A percentile compares a stretch with the other conserved stretches of the same genome.
phyloP scores from a whole-genome alignment of 2,797 vertebrate genomes.

The Lithobates pipiens region DNA sequence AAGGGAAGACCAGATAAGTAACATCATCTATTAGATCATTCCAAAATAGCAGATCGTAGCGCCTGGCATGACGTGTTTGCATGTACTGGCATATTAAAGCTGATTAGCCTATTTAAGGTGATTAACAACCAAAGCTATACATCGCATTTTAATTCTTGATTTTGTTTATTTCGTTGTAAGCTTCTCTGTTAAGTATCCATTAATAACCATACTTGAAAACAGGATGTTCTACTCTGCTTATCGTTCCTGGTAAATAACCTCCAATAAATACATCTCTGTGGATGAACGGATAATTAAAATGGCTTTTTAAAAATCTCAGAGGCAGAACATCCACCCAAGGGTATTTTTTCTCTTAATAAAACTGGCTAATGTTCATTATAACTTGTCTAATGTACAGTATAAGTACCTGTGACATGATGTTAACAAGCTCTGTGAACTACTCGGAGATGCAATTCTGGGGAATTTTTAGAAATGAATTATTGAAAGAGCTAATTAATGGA shows the following conservation, averaged over 20 bases:
- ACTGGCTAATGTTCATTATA: conserved; percentile 49
- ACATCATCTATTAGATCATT: conserved; percentile 64
- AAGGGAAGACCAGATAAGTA: conserved; percentile 68
- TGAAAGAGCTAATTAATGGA: conserved; percentile 18
- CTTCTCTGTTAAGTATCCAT: conserved; percentile 51
- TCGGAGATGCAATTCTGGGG: not conserved
- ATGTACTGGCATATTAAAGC: conserved; percentile 63
- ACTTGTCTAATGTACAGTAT: conserved; percentile 28
- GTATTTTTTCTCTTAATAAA: conserved; percentile 38
- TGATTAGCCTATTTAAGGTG: conserved; percentile 68
- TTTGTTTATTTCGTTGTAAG: conserved; percentile 56
- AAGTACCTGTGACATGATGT: conserved; percentile 27
- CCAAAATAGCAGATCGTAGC: conserved; percentile 64
- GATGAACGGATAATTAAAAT: conserved; percentile 48
- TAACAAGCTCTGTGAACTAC: conserved; percentile 12
- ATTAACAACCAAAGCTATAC: conserved; percentile 70
- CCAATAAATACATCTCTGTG: conserved; percentile 51
- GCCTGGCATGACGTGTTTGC: conserved; percentile 56
- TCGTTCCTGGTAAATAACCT: conserved; percentile 54
- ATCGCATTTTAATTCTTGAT: conserved; percentile 66
- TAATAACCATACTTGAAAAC: conserved; percentile 57
- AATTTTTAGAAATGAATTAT: conserved; percentile 21
- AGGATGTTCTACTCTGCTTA: conserved; percentile 53
- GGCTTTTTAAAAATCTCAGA: conserved; percentile 51
- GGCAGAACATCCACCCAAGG: conserved; percentile 44